These are phyloP conservation scores for Sarcoramphus papa DNA, from an alignment of 2,797 vertebrate genomes.

Conservation along the genomic window DNA sequence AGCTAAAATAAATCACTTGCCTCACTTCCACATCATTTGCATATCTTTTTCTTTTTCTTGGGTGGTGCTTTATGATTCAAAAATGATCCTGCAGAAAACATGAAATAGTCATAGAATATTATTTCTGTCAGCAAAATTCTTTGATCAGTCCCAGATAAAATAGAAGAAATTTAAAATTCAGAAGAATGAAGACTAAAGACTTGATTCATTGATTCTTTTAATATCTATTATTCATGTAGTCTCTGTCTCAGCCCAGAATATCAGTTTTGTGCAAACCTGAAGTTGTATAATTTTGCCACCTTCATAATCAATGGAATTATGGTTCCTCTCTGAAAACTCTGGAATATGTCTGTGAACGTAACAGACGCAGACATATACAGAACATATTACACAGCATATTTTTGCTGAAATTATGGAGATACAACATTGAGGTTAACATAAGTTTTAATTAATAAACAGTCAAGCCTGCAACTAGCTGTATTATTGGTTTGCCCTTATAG, in stretches of 20 bases:
- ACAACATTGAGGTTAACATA: neutral
- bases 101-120: neutral
- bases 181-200: neutral
- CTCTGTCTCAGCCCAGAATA: neutral
- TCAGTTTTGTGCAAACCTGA: neutral
- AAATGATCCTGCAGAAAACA: neutral
- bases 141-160: conserved; percentile 30
- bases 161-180: conserved; percentile 28
- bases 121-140: neutral
- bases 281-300: neutral
- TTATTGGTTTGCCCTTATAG: neutral
- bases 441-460: neutral
- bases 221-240: conserved; percentile 30
- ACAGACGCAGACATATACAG: neutral
- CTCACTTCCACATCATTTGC: conserved; percentile 15
- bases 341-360: neutral
- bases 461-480: neutral
- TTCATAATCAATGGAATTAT: neutral
- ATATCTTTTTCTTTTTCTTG: neutral
- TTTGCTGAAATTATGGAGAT: neutral
- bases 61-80: neutral
- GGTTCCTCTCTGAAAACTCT: conserved; percentile 19
- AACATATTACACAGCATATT: neutral
- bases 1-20: conserved; percentile 32
- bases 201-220: neutral